A percentile compares a stretch with the other conserved stretches of the same genome.
Conservation (phyloP, 2,113 vertebrate species). For the Illadopsis cleaveri region DNA sequence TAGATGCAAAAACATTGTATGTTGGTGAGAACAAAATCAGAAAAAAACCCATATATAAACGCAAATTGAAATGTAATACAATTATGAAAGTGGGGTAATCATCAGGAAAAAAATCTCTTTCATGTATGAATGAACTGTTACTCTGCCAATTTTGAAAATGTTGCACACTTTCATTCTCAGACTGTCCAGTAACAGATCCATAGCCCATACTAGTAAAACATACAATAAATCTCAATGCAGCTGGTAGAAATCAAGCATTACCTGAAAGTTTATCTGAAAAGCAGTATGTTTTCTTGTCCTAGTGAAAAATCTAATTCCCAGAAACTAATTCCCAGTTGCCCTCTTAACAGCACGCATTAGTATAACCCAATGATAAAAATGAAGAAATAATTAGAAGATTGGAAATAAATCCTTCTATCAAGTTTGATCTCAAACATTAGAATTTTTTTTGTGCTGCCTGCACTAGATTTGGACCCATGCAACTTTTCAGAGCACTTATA, state of each 20-base stretch:
- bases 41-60: background rate
- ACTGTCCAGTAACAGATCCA: background rate
- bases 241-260: background rate
- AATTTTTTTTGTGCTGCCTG: background rate
- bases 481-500: background rate
- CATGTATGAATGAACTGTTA: background rate
- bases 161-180: background rate
- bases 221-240: background rate
- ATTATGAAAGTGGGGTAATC: background rate
- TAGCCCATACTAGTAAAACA: background rate
- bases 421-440: background rate
- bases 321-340: background rate
- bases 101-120: background rate
- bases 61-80: background rate
- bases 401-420: background rate
- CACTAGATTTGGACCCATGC: background rate
- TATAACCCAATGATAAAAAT: background rate
- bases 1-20: background rate
- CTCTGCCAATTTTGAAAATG: background rate
- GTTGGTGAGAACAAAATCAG: background rate
- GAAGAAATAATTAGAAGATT: background rate
- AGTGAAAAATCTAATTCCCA: background rate
- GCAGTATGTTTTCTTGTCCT: background rate
- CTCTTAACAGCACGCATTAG: background rate
- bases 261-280: background rate